Evolutionary conservation across 53 echinoderm and acorn worm species (phyloP).

Genomic region (Temnopleurus reevesii): DNA sequence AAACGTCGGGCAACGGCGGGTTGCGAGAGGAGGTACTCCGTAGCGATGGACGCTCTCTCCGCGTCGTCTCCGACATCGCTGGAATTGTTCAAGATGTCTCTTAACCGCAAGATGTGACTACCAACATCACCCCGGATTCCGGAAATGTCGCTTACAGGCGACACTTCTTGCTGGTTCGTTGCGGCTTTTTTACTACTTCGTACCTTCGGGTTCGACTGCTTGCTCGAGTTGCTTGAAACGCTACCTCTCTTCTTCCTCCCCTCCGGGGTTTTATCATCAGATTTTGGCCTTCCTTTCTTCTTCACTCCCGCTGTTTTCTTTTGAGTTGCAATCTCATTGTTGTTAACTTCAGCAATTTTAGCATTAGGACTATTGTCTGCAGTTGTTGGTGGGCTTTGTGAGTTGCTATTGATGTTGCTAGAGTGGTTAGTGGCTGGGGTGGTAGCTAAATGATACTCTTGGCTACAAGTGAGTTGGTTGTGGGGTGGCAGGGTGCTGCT

Average conservation of each 20-base stretch:
- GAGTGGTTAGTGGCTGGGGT: slow-evolving; percentile 35
- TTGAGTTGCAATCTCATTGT: background rate
- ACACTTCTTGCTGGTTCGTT: background rate
- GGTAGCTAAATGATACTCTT: slow-evolving; percentile 53
- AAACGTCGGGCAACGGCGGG: background rate
- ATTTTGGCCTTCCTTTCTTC: background rate
- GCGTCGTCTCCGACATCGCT: background rate
- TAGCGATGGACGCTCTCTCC: slow-evolving; percentile 24
- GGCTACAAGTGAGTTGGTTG: slow-evolving; percentile 51
- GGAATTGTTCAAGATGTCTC: slow-evolving; percentile 24
- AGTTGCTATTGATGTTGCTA: slow-evolving; percentile 13
- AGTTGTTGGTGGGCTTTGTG: slow-evolving; percentile 27
- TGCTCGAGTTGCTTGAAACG: slow-evolving; percentile 33
- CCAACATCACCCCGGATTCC: background rate
- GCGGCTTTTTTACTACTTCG: background rate
- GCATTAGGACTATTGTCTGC: background rate
- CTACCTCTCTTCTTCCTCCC: slow-evolving; percentile 26
- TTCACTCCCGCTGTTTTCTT: background rate
- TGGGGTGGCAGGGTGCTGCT: slow-evolving; percentile 41
- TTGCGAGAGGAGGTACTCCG: slow-evolving; percentile 28
- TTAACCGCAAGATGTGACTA: background rate
- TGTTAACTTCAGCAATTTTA: background rate
- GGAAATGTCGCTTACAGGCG: background rate
- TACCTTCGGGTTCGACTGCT: slow-evolving; percentile 36
- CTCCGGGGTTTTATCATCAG: background rate